A percentile compares a stretch with the other conserved stretches of the same genome.
Evolutionary conservation across 2,888 invertebrate genomes (phyloP).

Genomic region (Ormyrus nitidulus): DNA sequence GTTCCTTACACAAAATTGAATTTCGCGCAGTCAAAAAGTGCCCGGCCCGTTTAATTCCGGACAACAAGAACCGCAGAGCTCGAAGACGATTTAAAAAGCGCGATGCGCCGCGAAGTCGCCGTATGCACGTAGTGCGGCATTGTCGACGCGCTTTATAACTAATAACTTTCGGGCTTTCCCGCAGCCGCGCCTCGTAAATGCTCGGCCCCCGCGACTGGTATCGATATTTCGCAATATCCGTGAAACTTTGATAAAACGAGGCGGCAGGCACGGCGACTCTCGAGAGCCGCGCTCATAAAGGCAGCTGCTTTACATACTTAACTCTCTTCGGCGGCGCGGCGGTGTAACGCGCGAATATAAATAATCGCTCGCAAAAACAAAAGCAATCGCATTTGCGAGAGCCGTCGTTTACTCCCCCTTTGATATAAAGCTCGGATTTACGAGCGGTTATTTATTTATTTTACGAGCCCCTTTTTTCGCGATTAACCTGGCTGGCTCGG

Average conservation of each 20-base stretch:
- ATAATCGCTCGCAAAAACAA: not conserved
- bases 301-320: not conserved
- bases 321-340: not conserved
- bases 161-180: conserved; percentile 33
- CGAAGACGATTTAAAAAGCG: conserved; percentile 10
- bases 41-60: no score
- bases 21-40: no score
- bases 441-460: no score
- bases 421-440: no score
- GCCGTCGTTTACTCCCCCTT: not conserved
- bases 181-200: conserved; percentile 7
- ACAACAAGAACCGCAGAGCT: no score
- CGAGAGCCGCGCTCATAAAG: not conserved
- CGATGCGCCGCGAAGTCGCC: not conserved
- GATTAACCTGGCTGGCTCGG: no score
- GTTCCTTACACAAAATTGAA: no score
- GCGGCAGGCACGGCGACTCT: no score
- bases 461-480: no score
- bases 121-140: not conserved
- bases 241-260: conserved; percentile 22
- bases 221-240: conserved; percentile 41
- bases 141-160: conserved; percentile 38
- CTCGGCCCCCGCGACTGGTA: conserved; percentile 12
- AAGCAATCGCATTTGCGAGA: not conserved
- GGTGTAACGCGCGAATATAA: not conserved